These are phyloP conservation scores for Parazoanthus swiftii DNA, from an alignment of 92 coral and sea anemone species.

Conservation along the genomic window DNA sequence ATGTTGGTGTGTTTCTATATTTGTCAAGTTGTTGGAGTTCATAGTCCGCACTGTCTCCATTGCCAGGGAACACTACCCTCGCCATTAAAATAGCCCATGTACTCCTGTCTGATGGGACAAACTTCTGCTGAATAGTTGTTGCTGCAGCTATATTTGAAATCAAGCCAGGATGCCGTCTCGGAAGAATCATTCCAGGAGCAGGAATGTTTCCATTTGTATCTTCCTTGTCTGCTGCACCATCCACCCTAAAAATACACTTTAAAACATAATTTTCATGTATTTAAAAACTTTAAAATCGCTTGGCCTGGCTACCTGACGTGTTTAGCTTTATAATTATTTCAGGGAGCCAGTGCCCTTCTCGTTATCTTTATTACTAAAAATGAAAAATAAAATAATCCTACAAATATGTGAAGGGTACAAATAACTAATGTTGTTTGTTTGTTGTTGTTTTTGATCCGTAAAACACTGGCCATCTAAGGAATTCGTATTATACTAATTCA, in stretches of 20 bases:
- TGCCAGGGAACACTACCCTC: constrained; percentile 71
- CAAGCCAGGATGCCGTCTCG: constrained; percentile 46
- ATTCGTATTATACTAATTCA: too few species aligned
- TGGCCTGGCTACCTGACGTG: too few species aligned
- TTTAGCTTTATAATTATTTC: too few species aligned
- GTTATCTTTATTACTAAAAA: too few species aligned
- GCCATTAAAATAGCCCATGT: constrained; percentile 47
- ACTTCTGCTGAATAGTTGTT: constrained; percentile 65
- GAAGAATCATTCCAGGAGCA: background rate
- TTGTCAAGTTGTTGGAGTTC: background rate
- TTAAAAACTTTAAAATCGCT: too few species aligned
- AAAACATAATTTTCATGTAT: too few species aligned
- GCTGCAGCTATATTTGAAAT: constrained; percentile 49
- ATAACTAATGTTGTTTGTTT: background rate
- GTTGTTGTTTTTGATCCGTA: background rate
- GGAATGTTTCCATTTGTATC: constrained; percentile 16
- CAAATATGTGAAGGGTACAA: too few species aligned
- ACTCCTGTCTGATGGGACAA: constrained; percentile 53
- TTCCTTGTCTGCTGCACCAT: constrained; percentile 33
- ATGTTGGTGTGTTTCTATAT: too few species aligned
- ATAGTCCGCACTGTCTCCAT: constrained; percentile 55
- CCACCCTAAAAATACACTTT: background rate
- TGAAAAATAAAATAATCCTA: too few species aligned
- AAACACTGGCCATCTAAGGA: too few species aligned
- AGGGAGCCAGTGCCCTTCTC: too few species aligned